phyloP scores from a whole-genome alignment of 1,140 invertebrate genomes.

The Hycleus cichorii region DNA sequence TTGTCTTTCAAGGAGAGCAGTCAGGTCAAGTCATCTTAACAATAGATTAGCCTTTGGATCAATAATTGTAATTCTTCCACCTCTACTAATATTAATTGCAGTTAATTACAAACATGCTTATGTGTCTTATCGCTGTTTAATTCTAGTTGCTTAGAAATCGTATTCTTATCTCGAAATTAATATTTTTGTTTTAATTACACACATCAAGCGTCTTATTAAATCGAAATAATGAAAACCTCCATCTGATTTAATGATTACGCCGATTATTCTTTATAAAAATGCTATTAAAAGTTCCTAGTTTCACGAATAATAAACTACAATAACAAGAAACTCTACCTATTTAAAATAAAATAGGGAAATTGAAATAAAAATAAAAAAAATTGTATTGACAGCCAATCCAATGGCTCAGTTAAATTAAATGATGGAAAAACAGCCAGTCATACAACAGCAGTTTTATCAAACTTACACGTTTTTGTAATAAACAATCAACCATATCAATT shows the following conservation, averaged over 20 bases:
- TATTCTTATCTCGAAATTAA: too few species aligned
- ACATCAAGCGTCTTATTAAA: not conserved
- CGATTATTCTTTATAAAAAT: not conserved
- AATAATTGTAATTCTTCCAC: too few species aligned
- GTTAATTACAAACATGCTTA: too few species aligned
- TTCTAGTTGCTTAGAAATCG: too few species aligned
- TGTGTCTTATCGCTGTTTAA: too few species aligned
- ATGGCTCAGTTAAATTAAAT: constrained; percentile 26
- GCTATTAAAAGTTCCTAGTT: not conserved
- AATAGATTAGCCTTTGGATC: too few species aligned
- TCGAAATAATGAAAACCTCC: not conserved
- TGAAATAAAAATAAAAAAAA: not conserved
- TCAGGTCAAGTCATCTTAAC: too few species aligned
- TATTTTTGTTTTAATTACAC: too few species aligned
- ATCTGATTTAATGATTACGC: not conserved
- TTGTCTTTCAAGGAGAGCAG: too few species aligned
- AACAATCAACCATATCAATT: constrained; percentile 16
- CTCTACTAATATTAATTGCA: too few species aligned
- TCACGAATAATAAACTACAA: not conserved
- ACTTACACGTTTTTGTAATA: constrained; percentile 21
- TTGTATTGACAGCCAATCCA: constrained; percentile 19
- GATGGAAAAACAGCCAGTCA: constrained; percentile 29
- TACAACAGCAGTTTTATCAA: constrained; percentile 24
- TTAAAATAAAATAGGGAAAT: not conserved
- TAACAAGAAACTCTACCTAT: not conserved